Evolutionary conservation across 2,113 vertebrate species (phyloP), one percentile per base, ranked within the genome.

Genomic region (Cisticola juncidis): DNA sequence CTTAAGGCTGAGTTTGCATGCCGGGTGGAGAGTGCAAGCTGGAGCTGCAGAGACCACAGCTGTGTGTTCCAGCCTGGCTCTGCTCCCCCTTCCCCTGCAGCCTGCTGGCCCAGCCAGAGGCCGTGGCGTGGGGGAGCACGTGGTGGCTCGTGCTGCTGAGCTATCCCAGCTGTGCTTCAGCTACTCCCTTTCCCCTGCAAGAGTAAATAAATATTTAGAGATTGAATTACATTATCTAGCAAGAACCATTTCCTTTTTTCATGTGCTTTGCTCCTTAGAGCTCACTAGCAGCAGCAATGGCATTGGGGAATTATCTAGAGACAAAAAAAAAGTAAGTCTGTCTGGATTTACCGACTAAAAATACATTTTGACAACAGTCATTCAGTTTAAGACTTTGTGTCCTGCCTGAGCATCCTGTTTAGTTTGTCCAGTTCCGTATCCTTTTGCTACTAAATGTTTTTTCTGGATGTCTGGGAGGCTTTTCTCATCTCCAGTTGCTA

Each of bases 71-170:
- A 61, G 62, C 18, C 22, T 48, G 62, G 47, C 68, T 36, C n/a
- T 64, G 38, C 29, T 72, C 31, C 73, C 45, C 69, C 16, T 66
- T 81, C 25, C 24, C n/a, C 47, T 35, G 24, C 71, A 33, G 40
- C 9, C 1, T 64, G 44, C 57, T 3, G 8, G 38, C 50, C 80
- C 36, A 65, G 74, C 58, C 9, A 4, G 45, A 11, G 28, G 29
- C 69, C 1, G 0, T 2, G 14, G 48, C 0, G 0, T 3, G 6
- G 77, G 31, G 48, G 38, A 93, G 44, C 2, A 0, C 4, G 0
- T 33, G 48, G 60, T 1, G 0, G 33, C 82, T 47, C 1, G 2
- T 38, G 45, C 53, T 76, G 26, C 71, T 47, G 82, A 82, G 62
- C 58, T 62, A 29, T 54, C 33, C 86, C 80, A 89, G 54, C 81